Conservation (phyloP, 2,888 invertebrate genomes). For the Lasius fuliginosus region DNA sequence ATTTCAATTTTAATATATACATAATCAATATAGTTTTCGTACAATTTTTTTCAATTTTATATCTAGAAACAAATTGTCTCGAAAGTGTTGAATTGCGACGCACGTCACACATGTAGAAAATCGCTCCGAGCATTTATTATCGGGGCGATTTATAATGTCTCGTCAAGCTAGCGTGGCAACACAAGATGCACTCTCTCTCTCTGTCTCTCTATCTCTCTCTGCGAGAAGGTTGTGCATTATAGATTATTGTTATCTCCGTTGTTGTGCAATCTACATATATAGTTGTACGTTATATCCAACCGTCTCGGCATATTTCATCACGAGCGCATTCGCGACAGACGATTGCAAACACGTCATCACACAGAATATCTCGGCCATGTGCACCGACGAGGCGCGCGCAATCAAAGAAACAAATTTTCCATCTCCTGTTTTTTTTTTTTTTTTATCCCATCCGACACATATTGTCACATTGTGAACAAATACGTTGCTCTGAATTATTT, state of each 20-base stretch:
- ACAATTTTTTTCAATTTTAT: neutral
- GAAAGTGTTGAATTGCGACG: neutral
- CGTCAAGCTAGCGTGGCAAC: slow-evolving; percentile 31
- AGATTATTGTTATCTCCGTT: slow-evolving; percentile 61
- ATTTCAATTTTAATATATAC: slow-evolving; percentile 1
- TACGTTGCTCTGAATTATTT: neutral
- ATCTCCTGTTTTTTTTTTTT: neutral
- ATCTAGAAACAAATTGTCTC: neutral
- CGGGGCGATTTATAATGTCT: slow-evolving; percentile 55
- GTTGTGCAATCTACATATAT: slow-evolving; percentile 58
- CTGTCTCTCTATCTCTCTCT: neutral
- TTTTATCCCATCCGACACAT: neutral
- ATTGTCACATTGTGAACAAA: neutral
- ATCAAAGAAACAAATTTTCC: slow-evolving; percentile 30
- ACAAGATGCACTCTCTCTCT: neutral
- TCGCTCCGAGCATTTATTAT: slow-evolving; percentile 40
- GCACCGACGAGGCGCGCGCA: neutral
- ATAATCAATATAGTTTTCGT: neutral
- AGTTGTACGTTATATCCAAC: slow-evolving; percentile 55
- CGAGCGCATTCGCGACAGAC: slow-evolving; percentile 21
- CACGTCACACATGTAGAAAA: neutral
- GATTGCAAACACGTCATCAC: neutral
- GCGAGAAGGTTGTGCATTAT: slow-evolving; percentile 55
- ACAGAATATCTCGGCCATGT: neutral
- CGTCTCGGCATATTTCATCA: slow-evolving; percentile 38